phyloP scores from a whole-genome alignment of 2,113 vertebrate species.

The Bagarius yarrelli region DNA sequence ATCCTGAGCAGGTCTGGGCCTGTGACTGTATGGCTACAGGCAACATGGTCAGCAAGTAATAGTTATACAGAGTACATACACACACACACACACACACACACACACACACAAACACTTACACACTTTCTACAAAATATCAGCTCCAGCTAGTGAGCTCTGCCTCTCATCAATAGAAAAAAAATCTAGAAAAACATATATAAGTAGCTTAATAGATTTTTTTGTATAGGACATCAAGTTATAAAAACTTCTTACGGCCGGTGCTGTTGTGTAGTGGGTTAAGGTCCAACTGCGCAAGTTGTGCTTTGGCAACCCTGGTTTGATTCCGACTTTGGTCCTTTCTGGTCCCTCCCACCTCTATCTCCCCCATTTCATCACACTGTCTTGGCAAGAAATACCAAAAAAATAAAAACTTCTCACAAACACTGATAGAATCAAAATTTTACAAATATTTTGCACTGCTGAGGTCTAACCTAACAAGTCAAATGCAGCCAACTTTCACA shows the following conservation, averaged over 20 bases:
- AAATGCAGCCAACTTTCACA: neutral
- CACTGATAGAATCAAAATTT: neutral
- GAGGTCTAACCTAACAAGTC: neutral
- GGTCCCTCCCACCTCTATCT: too few relatives aligned
- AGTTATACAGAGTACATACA: neutral
- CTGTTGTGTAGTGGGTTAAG: too few relatives aligned
- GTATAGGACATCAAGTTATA: too few relatives aligned
- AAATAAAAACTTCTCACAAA: neutral
- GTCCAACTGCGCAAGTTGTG: too few relatives aligned
- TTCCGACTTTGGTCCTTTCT: too few relatives aligned
- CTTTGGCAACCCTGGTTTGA: too few relatives aligned
- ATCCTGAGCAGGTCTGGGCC: constrained; percentile 5
- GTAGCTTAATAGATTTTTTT: too few relatives aligned
- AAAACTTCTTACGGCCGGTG: too few relatives aligned
- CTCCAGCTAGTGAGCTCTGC: neutral
- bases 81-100: neutral
- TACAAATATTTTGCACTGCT: neutral
- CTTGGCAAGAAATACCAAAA: too few relatives aligned
- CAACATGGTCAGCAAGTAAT: neutral
- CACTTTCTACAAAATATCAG: neutral
- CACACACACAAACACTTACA: neutral
- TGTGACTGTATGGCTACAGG: neutral
- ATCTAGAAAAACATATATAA: too few relatives aligned
- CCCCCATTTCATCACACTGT: too few relatives aligned
- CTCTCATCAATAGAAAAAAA: too few relatives aligned